Evolutionary conservation across 2,888 invertebrate genomes (phyloP).

Genomic region (Ichneumon xanthorius): DNA sequence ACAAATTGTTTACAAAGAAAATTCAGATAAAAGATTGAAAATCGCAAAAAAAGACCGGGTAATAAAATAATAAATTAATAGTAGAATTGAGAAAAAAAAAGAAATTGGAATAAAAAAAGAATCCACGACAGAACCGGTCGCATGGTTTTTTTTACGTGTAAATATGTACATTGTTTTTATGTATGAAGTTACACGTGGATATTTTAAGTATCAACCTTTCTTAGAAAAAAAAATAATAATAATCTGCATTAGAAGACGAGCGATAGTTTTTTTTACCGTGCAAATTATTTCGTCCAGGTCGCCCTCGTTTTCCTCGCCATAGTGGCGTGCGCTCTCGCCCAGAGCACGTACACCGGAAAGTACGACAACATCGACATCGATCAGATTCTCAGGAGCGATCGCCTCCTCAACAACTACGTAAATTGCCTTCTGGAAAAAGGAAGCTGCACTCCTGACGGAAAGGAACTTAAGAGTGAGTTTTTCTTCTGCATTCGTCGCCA

Average conservation of each 20-base stretch:
- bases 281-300: conserved; percentile 68
- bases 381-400: conserved; percentile 88
- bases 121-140: too few species aligned
- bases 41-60: too few species aligned
- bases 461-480: conserved; percentile 89
- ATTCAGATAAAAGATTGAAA: too few species aligned
- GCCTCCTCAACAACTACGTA: conserved; percentile 88
- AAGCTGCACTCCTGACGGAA: conserved; percentile 89
- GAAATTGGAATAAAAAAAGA: too few species aligned
- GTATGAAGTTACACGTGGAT: too few species aligned
- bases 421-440: conserved; percentile 89
- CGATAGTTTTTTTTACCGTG: not conserved
- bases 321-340: conserved; percentile 73
- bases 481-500: not conserved
- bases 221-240: not conserved
- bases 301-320: conserved; percentile 75
- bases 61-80: too few species aligned
- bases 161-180: too few species aligned
- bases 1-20: too few species aligned
- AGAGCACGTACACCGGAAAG: conserved; percentile 86
- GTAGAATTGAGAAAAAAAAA: too few species aligned
- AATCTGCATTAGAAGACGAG: not conserved
- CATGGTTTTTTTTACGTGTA: not conserved
- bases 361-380: conserved; percentile 90
- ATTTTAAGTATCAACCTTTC: too few species aligned